These are phyloP conservation scores for Drosophila teissieri DNA, from an alignment of 1,140 invertebrate genomes.

Conservation along the genomic window DNA sequence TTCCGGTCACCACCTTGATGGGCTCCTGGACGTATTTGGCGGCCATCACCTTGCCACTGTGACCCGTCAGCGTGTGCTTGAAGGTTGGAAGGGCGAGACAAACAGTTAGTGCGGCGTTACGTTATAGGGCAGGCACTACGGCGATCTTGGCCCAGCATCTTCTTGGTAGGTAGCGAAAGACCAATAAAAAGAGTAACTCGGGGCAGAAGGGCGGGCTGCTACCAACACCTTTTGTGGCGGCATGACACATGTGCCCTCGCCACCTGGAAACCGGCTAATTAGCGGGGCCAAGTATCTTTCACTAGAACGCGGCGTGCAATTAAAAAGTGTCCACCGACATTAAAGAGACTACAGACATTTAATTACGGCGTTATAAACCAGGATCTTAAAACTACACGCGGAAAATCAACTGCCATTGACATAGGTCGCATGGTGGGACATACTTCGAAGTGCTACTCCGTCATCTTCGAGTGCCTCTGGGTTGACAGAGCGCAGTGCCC, in stretches of 20 bases:
- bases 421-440: slow-evolving; percentile 41
- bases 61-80: slow-evolving; percentile 98
- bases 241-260: slow-evolving; percentile 10
- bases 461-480: not conserved
- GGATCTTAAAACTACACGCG: slow-evolving; percentile 3
- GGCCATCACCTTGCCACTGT: slow-evolving; percentile 97
- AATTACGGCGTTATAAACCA: slow-evolving; percentile 49
- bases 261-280: slow-evolving; percentile 44
- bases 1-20: slow-evolving; percentile 95
- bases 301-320: slow-evolving; percentile 55
- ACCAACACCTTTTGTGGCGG: slow-evolving; percentile 33
- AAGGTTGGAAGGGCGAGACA: slow-evolving; percentile 57
- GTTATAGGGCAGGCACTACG: slow-evolving; percentile 41
- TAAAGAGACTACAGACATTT: slow-evolving; percentile 58
- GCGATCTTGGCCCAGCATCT: slow-evolving; percentile 8
- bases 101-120: slow-evolving; percentile 37
- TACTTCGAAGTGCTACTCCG: slow-evolving; percentile 26
- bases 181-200: not conserved
- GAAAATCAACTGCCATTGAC: slow-evolving; percentile 64
- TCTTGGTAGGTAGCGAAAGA: slow-evolving; percentile 8
- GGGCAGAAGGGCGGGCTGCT: not conserved
- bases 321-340: slow-evolving; percentile 52
- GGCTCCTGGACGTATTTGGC: slow-evolving; percentile 96
- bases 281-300: slow-evolving; percentile 45
- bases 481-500: no score